Percentiles rank a stretch among this genome's conserved stretches.
These are phyloP conservation scores for Rhinoptilus africanus DNA, from an alignment of 2,113 vertebrate genomes.

Conservation along the genomic window DNA sequence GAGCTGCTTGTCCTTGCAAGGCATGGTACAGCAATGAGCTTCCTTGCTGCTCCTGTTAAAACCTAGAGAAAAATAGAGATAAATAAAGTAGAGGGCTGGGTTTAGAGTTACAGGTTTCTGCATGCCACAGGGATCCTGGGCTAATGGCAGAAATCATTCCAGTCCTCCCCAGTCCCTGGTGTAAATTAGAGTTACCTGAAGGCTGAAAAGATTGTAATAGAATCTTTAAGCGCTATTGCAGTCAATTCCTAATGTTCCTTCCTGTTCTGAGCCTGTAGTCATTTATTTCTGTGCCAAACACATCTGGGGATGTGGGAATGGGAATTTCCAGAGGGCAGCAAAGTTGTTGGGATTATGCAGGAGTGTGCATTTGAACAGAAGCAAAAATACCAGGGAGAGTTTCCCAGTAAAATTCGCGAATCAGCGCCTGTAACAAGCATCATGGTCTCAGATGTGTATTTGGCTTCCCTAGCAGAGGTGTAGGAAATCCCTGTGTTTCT, in stretches of 20 bases:
- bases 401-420: background rate
- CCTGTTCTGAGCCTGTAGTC: background rate
- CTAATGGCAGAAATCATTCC: background rate
- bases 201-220: background rate
- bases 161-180: background rate
- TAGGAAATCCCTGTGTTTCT: background rate
- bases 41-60: background rate
- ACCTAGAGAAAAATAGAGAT: background rate
- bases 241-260: background rate
- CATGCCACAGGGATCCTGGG: background rate
- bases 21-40: background rate
- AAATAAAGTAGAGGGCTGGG: background rate
- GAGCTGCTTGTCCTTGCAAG: background rate
- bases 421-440: background rate
- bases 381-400: background rate
- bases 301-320: background rate
- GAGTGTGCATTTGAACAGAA: background rate
- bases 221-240: rapidly evolving
- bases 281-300: background rate
- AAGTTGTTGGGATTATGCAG: background rate
- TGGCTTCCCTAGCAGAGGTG: background rate
- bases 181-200: background rate
- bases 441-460: background rate
- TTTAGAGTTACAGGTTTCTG: background rate
- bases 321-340: background rate